Evolutionary conservation across 1,140 invertebrate species (phyloP), one percentile per base, ranked within the genome.

Genomic region (Polyergus mexicanus): DNA sequence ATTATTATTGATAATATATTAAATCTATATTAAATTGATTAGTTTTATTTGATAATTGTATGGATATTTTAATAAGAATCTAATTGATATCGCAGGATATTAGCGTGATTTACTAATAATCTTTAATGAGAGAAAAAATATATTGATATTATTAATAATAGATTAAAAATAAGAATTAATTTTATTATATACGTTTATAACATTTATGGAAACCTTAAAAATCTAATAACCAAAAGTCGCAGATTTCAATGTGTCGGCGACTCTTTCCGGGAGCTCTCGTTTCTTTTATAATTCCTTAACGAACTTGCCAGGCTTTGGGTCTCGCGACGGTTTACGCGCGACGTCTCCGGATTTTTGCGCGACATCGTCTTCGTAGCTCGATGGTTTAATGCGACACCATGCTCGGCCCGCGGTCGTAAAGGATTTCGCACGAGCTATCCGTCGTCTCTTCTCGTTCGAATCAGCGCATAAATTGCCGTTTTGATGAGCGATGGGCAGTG

Each of bases 401-500:
- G 60, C 32, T 10, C 76, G 44, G 2, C 32, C 47, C 60, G 51
- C 47, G 25, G 47, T 32, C 3, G 78, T 72, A 83, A 28, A 62
- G 68, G 54, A 74, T 83, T 44, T 83, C n/a, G 78, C 78, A 62
- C 35, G 56, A 72, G 54, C 68, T 81, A 44, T 25, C 60, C 38
- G 28, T 68, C 63, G 32, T 69, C 77, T 68, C 63, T 22, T 54
- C 44, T 56, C 32, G 32, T 69, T 81, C 54, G 51, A 89, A 88
- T 88, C 80, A 86, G 16, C 75, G 74, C 80, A 71, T 88, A 77
- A 51, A 78, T 86, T 41, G 72, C 60, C 47, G 38, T 60, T 28
- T 65, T 56, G 62, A 89, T 87, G 58, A 63, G 63, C 85, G 58
- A 90, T 90, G 89, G 88, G 89, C 78, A 13, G 78, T 32, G 7